Conservation (phyloP, 2,797 vertebrate species). For the Sebastes kiyomatsui region DNA sequence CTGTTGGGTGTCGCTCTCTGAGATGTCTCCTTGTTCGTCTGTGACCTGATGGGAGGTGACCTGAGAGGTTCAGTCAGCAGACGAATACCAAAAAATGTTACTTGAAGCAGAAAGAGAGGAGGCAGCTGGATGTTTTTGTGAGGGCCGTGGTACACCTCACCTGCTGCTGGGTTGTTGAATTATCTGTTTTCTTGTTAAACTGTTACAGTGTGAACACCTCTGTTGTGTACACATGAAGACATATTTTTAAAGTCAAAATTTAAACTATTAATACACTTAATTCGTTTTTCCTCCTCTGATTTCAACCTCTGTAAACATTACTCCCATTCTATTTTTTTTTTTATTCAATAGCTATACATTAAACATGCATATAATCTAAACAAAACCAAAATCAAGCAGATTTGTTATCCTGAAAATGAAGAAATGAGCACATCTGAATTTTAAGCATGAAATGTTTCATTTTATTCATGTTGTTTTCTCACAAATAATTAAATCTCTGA, state of each 20-base stretch:
- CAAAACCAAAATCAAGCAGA: conserved; percentile 18
- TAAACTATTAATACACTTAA: background rate
- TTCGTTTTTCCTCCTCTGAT: background rate
- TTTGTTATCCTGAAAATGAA: conserved; percentile 39
- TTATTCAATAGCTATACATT: conserved; percentile 1
- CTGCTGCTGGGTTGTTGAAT: conserved; percentile 12
- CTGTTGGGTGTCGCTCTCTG: background rate
- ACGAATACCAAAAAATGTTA: background rate
- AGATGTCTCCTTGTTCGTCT: background rate
- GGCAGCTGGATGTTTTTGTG: background rate
- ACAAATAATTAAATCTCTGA: conserved; percentile 51
- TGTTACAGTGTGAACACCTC: background rate
- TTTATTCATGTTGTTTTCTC: conserved; percentile 31
- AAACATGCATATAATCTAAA: conserved; percentile 19
- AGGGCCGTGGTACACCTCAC: background rate
- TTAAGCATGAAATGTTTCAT: conserved; percentile 43
- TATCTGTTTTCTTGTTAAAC: background rate
- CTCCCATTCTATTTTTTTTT: background rate
- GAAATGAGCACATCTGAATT: conserved; percentile 45
- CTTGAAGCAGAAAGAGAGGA: background rate
- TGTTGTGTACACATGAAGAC: background rate
- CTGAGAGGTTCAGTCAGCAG: background rate
- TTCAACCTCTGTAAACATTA: background rate
- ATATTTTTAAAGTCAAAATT: conserved; percentile 7
- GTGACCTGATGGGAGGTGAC: background rate